A percentile compares a stretch with the other conserved stretches of the same genome.
Conservation (phyloP, 2,888 invertebrate species). For the Clivina fossor region DNA sequence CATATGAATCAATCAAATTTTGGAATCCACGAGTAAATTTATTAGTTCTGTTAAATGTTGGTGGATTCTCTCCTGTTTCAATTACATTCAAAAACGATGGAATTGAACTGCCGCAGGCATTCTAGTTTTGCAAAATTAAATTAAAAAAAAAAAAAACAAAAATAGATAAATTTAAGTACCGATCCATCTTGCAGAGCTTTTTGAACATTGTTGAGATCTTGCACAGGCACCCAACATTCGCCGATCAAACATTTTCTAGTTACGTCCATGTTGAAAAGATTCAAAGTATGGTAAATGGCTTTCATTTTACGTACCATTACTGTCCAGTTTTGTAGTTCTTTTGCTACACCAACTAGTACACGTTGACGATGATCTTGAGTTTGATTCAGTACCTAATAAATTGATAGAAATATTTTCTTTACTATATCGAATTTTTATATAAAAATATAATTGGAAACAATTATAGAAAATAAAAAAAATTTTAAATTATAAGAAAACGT, state of each 20-base stretch:
- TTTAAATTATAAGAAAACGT: no score
- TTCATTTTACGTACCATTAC: constrained; percentile 87
- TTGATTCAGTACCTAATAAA: constrained; percentile 76
- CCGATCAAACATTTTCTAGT: constrained; percentile 87
- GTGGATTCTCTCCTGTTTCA: constrained; percentile 76
- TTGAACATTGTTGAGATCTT: constrained; percentile 71
- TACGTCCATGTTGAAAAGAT: constrained; percentile 89
- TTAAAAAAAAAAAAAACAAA: no score
- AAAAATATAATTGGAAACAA: no score
- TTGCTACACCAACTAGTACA: constrained; percentile 81
- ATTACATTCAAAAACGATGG: constrained; percentile 92
- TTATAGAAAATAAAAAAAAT: no score
- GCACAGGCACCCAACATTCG: constrained; percentile 83
- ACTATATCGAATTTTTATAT: no score
- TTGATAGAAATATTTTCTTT: neutral
- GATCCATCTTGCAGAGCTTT: constrained; percentile 79
- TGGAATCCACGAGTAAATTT: constrained; percentile 93
- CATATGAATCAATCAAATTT: constrained; percentile 89
- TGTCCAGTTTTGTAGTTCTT: constrained; percentile 86
- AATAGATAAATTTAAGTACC: no score
- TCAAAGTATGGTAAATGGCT: constrained; percentile 91
- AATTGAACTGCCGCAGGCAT: constrained; percentile 79
- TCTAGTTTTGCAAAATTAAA: constrained; percentile 50
- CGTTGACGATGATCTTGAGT: constrained; percentile 85
- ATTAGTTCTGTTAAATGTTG: constrained; percentile 90